phyloP scores from a whole-genome alignment of 1,140 invertebrate genomes.

The Coboldia fuscipes region DNA sequence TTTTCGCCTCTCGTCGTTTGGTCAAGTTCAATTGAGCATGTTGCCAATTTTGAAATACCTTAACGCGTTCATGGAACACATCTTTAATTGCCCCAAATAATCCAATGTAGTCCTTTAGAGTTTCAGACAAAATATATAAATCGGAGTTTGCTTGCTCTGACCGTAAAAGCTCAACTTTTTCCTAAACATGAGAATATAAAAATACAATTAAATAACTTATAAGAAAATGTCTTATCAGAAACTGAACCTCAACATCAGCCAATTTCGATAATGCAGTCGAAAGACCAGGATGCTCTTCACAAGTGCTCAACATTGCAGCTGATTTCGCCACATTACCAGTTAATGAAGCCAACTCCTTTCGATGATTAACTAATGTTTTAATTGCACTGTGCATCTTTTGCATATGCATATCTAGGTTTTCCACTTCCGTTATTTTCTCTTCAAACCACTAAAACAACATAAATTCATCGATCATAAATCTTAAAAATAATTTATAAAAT shows the following conservation, averaged over 20 bases:
- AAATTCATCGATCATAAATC: background rate
- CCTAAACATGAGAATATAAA: conserved; percentile 22
- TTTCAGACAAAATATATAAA: conserved; percentile 80
- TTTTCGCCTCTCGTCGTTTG: conserved; percentile 86
- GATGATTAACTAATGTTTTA: conserved; percentile 67
- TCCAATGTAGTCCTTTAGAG: conserved; percentile 88
- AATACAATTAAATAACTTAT: background rate
- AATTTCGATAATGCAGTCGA: conserved; percentile 82
- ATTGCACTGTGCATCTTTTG: conserved; percentile 72
- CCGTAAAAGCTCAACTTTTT: conserved; percentile 62
- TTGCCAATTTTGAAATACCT: conserved; percentile 96
- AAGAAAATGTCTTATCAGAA: background rate
- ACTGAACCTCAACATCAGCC: conserved; percentile 57
- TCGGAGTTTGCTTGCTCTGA: conserved; percentile 88
- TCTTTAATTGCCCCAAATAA: conserved; percentile 87
- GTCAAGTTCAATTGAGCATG: conserved; percentile 85
- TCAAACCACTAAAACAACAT: conserved; percentile 77
- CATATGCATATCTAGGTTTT: conserved; percentile 76
- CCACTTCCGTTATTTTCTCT: conserved; percentile 81
- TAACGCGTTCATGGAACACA: conserved; percentile 94
- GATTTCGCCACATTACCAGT: conserved; percentile 64
- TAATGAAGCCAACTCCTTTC: conserved; percentile 62
- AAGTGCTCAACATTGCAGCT: conserved; percentile 76
- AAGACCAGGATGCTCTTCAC: conserved; percentile 86
- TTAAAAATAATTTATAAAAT: background rate